These are phyloP conservation scores for Lutjanus erythropterus DNA, from an alignment of 2,113 vertebrate genomes.

Conservation along the genomic window DNA sequence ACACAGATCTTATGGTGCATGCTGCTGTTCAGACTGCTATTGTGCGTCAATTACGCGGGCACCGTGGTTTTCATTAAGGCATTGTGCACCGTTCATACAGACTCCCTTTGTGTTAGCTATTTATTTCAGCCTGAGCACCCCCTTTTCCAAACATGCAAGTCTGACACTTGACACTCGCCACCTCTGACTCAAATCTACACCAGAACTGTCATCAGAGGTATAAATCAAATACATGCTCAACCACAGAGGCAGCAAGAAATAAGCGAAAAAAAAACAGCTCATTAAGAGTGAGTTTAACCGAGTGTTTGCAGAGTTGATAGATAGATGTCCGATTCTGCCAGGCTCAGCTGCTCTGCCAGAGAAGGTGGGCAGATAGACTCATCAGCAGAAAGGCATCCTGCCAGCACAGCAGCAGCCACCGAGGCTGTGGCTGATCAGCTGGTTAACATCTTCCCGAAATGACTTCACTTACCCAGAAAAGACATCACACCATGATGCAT, in stretches of 20 bases:
- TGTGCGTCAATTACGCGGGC: slow-evolving; percentile 55
- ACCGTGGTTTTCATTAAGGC: slow-evolving; percentile 57
- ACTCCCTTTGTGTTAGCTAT: slow-evolving; percentile 48
- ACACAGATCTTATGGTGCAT: slow-evolving; percentile 56
- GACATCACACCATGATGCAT: slow-evolving; percentile 12
- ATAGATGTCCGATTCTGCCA: slow-evolving; percentile 5
- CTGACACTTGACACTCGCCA: slow-evolving; percentile 22
- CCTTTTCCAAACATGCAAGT: slow-evolving; percentile 20
- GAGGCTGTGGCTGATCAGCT: slow-evolving; percentile 35
- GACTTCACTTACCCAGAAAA: slow-evolving; percentile 26
- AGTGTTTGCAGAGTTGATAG: slow-evolving; percentile 37
- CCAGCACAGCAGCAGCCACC: slow-evolving; percentile 53
- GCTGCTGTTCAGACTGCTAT: slow-evolving; percentile 50
- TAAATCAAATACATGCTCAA: background rate
- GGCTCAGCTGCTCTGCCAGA: slow-evolving; percentile 16
- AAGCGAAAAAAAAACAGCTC: background rate
- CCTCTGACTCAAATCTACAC: background rate
- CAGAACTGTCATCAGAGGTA: background rate
- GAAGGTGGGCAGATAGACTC: slow-evolving; percentile 33
- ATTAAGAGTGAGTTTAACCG: background rate
- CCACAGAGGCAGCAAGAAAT: background rate
- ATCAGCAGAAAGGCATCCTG: slow-evolving; percentile 53
- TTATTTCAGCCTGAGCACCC: slow-evolving; percentile 24
- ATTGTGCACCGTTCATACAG: slow-evolving; percentile 55
- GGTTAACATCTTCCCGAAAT: slow-evolving; percentile 38